A percentile compares a stretch with the other conserved stretches of the same genome.
phyloP scores from a whole-genome alignment of 2,797 vertebrate species.

The Dermochelys coriacea region DNA sequence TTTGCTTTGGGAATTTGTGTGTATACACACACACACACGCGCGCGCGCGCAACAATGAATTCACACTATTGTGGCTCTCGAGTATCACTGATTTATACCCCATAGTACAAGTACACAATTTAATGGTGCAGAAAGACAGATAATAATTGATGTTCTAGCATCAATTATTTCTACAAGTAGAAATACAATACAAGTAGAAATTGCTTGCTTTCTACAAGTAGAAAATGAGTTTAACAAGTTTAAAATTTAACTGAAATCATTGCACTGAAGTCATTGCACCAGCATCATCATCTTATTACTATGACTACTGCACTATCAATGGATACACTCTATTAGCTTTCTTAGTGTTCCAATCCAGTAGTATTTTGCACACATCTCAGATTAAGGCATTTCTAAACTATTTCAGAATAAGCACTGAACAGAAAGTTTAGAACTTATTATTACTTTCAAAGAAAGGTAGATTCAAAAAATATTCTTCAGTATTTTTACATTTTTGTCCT shows the following conservation, averaged over 20 bases:
- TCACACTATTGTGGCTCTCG: too few relatives aligned
- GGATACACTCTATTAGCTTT: not conserved
- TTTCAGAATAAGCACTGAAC: not conserved
- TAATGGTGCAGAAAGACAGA: not conserved
- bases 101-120: too few relatives aligned
- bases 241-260: not conserved
- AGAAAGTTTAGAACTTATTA: not conserved
- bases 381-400: not conserved
- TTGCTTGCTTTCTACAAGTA: not conserved
- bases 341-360: not conserved
- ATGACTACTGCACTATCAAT: not conserved
- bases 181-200: too few relatives aligned
- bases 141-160: not conserved
- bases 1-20: too few relatives aligned
- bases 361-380: not conserved
- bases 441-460: not conserved
- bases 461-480: not conserved
- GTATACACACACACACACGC: too few relatives aligned
- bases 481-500: not conserved
- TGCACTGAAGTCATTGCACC: not conserved
- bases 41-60: too few relatives aligned
- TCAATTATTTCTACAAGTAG: not conserved
- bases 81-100: too few relatives aligned
- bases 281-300: not conserved
- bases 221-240: not conserved